Evolutionary conservation across 2,797 vertebrate species (phyloP), one percentile per base, ranked within the genome.

Genomic region (Odontamblyopus lacepedii): DNA sequence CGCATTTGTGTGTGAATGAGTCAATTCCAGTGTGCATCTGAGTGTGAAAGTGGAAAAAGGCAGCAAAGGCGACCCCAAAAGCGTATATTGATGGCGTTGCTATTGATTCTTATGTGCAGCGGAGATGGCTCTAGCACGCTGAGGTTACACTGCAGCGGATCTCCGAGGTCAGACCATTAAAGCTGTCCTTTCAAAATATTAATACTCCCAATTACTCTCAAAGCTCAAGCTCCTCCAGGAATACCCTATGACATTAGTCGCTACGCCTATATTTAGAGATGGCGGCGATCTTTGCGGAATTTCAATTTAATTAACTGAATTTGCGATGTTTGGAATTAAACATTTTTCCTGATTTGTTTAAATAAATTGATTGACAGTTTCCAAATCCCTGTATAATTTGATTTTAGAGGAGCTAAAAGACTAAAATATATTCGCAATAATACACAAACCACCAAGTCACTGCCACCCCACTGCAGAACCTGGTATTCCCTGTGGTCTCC

Each of bases 21-120:
- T 73, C 56, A 74, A 77, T 73, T 78, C 27, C 57, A 69, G 67
- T 61, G 61, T 65, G 67, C 26, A 66, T 65, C 63, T 66, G 59
- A 66, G 68, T 35, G 30, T 79, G 77, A 77, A 78, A 64, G 77
- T 65, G 15, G 67, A 78, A 73, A 70, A 73, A 30, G 38, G 67
- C 29, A 7, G 65, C 29, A 7, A 62, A 78, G 75, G 56, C 65
- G 57, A 73, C 63, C 69, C 67, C 68, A 65, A 75, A 62, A 69
- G 50, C 62, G 41, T 79, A 91, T 87, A 91, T 87, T 77, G 88
- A 93, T 83, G 77, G 57, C 76, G 88, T 93, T 83, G 75, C 63
- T 78, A 90, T 92, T 89, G 87, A 92, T 92, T 90, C 80, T 83
- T 74, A 78, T 38, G 76, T 83, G 84, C 78, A 82, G 70, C 77